phyloP scores from a whole-genome alignment of 2,113 vertebrate genomes.

The Crotophaga sulcirostris region DNA sequence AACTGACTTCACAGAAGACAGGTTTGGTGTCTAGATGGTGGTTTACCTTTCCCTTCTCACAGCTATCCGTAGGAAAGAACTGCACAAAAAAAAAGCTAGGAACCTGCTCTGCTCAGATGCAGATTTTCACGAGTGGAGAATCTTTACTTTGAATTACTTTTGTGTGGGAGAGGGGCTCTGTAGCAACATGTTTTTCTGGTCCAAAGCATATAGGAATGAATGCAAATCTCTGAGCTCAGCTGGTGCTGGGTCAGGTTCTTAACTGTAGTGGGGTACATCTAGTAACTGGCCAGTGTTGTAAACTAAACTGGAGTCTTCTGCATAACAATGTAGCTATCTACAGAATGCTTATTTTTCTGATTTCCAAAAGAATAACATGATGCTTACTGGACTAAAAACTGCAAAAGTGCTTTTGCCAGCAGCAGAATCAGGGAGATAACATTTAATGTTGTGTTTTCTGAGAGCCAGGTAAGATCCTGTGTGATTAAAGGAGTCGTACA shows the following conservation, averaged over 20 bases:
- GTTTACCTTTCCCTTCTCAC: not conserved
- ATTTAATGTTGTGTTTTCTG: not conserved
- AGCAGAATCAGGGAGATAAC: not conserved
- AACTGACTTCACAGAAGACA: not conserved
- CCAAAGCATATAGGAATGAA: not conserved
- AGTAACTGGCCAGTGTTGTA: not conserved
- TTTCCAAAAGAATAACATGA: not conserved
- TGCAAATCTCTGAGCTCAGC: not conserved
- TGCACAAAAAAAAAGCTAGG: not conserved
- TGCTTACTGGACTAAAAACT: not conserved
- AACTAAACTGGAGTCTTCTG: not conserved
- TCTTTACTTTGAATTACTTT: not conserved
- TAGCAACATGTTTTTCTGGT: not conserved
- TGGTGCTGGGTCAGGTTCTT: not conserved
- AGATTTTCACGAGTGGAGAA: not conserved
- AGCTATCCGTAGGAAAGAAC: not conserved
- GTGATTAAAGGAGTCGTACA: not conserved
- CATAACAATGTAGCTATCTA: too few relatives aligned
- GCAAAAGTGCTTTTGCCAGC: not conserved
- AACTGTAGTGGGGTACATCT: not conserved
- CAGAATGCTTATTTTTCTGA: not conserved
- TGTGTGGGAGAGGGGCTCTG: not conserved
- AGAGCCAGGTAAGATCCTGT: not conserved
- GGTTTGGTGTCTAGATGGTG: not conserved
- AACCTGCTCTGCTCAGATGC: not conserved